These are phyloP conservation scores for Motacilla alba DNA, from an alignment of 2,113 vertebrate genomes.

Conservation along the genomic window DNA sequence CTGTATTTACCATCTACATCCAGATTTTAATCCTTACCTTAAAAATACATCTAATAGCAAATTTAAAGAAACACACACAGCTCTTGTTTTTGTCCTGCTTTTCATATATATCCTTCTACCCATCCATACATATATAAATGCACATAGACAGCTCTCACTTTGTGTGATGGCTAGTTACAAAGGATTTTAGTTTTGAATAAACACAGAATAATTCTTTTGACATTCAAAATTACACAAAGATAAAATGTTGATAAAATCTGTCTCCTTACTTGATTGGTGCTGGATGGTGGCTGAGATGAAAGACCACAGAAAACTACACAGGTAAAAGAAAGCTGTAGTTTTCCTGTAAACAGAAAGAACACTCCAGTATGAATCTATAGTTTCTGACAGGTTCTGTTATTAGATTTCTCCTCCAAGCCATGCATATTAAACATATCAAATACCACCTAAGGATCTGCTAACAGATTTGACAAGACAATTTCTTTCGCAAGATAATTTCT, in stretches of 20 bases:
- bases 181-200: neutral
- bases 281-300: slow-evolving; percentile 70
- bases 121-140: neutral
- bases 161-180: neutral
- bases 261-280: slow-evolving; percentile 77
- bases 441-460: neutral
- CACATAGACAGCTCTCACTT: neutral
- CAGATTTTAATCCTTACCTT: neutral
- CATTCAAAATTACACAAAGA: neutral
- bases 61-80: neutral
- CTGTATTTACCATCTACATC: neutral
- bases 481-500: neutral
- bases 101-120: neutral
- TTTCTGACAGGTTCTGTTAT: neutral
- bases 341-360: slow-evolving; percentile 68
- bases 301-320: slow-evolving; percentile 62
- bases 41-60: neutral
- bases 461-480: neutral
- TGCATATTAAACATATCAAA: slow-evolving; percentile 3
- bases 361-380: neutral
- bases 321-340: slow-evolving; percentile 61
- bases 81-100: neutral
- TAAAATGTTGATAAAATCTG: neutral
- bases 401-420: neutral
- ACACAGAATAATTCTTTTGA: neutral